phyloP scores from a whole-genome alignment of 2,113 vertebrate genomes.

The Bos javanicus region DNA sequence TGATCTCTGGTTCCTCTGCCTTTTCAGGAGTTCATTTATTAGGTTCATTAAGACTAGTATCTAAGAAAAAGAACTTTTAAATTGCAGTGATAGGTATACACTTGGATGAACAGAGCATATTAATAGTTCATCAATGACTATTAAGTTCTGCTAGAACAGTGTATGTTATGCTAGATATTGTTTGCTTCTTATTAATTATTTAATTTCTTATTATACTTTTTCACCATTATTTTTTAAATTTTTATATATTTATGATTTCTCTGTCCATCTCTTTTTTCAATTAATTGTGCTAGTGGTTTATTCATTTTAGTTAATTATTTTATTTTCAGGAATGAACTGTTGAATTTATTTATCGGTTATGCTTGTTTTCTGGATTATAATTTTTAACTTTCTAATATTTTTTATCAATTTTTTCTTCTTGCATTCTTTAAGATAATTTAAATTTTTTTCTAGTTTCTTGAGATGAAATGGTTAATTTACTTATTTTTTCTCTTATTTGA shows the following conservation, averaged over 20 bases:
- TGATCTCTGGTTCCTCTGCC: background rate
- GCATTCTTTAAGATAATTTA: background rate
- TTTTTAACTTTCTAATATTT: background rate
- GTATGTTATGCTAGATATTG: background rate
- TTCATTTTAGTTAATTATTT: constrained; percentile 6
- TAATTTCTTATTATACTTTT: background rate
- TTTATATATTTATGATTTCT: background rate
- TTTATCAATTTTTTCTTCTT: background rate
- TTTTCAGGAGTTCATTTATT: background rate
- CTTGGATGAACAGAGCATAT: background rate
- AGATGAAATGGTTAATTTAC: background rate
- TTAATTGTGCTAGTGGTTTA: background rate
- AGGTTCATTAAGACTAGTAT: constrained; percentile 20
- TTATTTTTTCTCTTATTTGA: background rate
- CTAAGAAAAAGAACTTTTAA: constrained; percentile 14
- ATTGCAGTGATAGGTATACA: background rate
- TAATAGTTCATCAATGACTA: constrained; percentile 24
- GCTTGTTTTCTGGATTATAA: background rate
- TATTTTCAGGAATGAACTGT: background rate
- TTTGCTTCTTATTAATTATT: constrained; percentile 11
- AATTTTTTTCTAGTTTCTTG: background rate
- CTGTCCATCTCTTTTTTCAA: background rate
- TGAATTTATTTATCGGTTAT: background rate
- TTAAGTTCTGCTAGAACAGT: background rate
- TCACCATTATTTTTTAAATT: background rate